phyloP scores from a whole-genome alignment of 2,797 vertebrate genomes.

The Brachymystax lenok region DNA sequence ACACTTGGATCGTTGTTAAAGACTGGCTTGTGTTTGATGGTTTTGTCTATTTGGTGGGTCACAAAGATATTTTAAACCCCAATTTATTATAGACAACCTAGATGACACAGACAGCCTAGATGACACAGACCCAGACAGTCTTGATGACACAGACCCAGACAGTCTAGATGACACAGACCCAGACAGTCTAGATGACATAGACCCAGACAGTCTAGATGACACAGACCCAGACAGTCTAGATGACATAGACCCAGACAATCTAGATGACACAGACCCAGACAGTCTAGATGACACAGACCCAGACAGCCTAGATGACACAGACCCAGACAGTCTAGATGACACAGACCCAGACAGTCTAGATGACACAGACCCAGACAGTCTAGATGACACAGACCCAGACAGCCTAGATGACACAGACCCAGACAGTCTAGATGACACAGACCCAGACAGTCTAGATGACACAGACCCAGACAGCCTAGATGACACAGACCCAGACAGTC shows the following conservation, averaged over 20 bases:
- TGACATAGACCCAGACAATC: neutral
- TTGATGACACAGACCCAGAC: neutral
- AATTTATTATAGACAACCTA: neutral
- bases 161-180: neutral
- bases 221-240: neutral
- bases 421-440: neutral
- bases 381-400: neutral
- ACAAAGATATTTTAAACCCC: neutral
- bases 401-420: neutral
- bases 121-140: neutral
- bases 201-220: neutral
- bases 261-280: neutral
- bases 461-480: neutral
- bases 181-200: too few species aligned
- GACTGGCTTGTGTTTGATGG: neutral
- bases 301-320: neutral
- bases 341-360: too few species aligned
- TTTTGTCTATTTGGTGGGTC: neutral
- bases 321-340: neutral
- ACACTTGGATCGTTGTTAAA: neutral
- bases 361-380: neutral
- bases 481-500: neutral
- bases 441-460: neutral
- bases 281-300: too few species aligned
- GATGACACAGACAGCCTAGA: too few species aligned